These are phyloP conservation scores for human DNA, from an alignment of 2,113 vertebrate genomes.

Conservation along the genomic window GRCh38 chr14:61433001-61433500, in stretches of 20 bases:
- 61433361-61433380: background rate
- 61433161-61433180: background rate
- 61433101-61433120: background rate
- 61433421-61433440: conserved; percentile 72
- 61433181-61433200: background rate
- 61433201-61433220: background rate
- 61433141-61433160: background rate
- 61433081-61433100: background rate
- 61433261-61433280: background rate
- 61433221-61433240: background rate
- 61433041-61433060: background rate
- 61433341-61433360: conserved; percentile 44
- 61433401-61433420: conserved; percentile 48
- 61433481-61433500: conserved; percentile 69
- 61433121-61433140: background rate
- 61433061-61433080: background rate
- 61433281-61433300: conserved; percentile 36
- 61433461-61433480: conserved; percentile 74
- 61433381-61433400: conserved; percentile 61
- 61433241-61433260: conserved; percentile 37
- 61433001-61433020: too few relatives aligned
- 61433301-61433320: conserved; percentile 32
- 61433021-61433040: background rate
- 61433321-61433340: background rate
- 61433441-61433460: conserved; percentile 78